These are phyloP conservation scores for Eublepharis macularius DNA, from an alignment of 2,113 vertebrate genomes.

Conservation along the genomic window DNA sequence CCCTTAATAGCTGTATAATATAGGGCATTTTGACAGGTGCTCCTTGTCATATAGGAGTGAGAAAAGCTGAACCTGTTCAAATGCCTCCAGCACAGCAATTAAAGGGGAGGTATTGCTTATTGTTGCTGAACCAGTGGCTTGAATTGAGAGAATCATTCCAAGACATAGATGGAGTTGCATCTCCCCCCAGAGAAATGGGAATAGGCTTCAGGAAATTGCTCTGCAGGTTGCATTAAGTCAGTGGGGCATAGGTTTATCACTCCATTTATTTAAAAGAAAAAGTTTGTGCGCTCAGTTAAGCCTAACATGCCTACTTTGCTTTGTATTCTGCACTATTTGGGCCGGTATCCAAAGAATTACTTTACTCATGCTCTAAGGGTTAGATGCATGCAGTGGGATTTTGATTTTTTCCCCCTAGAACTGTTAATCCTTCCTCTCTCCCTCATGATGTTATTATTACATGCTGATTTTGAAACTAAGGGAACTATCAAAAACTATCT, in stretches of 20 bases:
- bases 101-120: background rate
- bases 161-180: background rate
- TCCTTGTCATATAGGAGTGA: background rate
- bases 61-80: background rate
- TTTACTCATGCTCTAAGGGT: background rate
- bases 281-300: background rate
- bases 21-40: background rate
- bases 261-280: background rate
- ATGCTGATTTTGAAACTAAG: background rate
- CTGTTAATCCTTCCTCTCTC: background rate
- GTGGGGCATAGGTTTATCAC: background rate
- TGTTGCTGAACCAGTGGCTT: background rate
- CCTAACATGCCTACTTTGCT: background rate
- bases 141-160: background rate
- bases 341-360: background rate
- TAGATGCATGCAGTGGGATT: background rate
- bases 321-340: background rate
- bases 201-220: background rate
- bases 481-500: background rate
- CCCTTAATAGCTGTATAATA: background rate
- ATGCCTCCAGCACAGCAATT: background rate
- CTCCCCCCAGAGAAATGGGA: background rate
- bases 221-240: background rate
- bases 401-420: background rate
- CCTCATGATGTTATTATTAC: background rate